Conservation (phyloP, 64 coral and sea anemone genomes). For the Platygyra sinensis region DNA sequence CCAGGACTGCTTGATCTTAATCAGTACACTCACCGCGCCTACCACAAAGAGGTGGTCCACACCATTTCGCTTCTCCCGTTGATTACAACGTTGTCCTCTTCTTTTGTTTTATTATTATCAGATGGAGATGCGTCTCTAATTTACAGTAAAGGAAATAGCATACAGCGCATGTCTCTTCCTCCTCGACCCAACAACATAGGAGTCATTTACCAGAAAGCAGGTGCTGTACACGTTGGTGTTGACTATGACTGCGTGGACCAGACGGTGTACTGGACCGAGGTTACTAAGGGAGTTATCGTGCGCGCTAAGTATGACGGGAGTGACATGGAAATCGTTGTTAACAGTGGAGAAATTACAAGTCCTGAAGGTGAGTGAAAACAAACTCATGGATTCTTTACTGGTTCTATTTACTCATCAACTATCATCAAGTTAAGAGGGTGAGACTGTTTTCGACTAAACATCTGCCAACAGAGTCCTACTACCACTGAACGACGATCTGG, state of each 20-base stretch:
- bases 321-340: slow-evolving; percentile 56
- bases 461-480: too few relatives aligned
- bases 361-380: slow-evolving; percentile 64
- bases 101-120: neutral
- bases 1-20: neutral
- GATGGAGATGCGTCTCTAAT: slow-evolving; percentile 92
- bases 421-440: too few relatives aligned
- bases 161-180: slow-evolving; percentile 86
- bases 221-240: slow-evolving; percentile 72
- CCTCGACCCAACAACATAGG: slow-evolving; percentile 74
- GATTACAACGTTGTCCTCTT: neutral
- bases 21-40: neutral
- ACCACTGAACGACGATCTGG: too few relatives aligned
- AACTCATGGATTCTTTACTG: too few relatives aligned
- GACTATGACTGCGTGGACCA: slow-evolving; percentile 76
- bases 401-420: too few relatives aligned
- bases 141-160: slow-evolving; percentile 85
- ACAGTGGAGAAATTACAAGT: slow-evolving; percentile 55
- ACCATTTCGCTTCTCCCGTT: neutral
- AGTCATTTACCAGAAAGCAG: slow-evolving; percentile 57
- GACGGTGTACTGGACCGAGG: slow-evolving; percentile 91
- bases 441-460: too few relatives aligned
- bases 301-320: slow-evolving; percentile 81
- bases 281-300: slow-evolving; percentile 67
- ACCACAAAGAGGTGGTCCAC: neutral